phyloP scores from a whole-genome alignment of 2,888 invertebrate species.

The Galerucella nymphaeae region DNA sequence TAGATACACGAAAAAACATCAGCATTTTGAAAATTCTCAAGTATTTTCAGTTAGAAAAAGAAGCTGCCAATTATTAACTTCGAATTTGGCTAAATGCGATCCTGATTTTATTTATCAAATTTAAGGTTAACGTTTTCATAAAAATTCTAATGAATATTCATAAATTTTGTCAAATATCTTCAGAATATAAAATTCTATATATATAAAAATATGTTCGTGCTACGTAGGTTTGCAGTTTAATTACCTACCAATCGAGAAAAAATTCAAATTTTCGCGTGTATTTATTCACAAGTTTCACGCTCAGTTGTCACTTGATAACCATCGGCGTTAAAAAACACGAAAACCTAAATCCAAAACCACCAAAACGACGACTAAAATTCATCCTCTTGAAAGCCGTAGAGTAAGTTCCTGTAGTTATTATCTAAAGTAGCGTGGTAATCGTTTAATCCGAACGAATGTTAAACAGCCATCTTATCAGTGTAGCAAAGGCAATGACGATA shows the following conservation, averaged over 20 bases:
- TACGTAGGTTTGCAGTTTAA: slow-evolving; percentile 15
- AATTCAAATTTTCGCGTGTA: slow-evolving; percentile 25
- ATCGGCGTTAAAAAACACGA: slow-evolving; percentile 41
- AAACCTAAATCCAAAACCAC: slow-evolving; percentile 40
- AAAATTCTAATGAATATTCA: too few species aligned
- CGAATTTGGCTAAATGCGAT: too few species aligned
- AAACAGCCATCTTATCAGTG: slow-evolving; percentile 61
- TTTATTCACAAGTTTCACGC: slow-evolving; percentile 26
- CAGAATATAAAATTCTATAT: too few species aligned
- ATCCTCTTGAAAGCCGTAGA: slow-evolving; percentile 43
- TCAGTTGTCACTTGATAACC: slow-evolving; percentile 34
- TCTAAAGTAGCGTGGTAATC: slow-evolving; percentile 61
- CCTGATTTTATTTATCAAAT: too few species aligned
- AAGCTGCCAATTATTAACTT: too few species aligned
- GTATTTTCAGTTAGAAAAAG: too few species aligned
- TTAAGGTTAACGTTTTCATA: too few species aligned
- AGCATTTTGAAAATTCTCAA: too few species aligned
- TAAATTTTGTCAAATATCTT: too few species aligned
- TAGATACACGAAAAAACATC: too few species aligned
- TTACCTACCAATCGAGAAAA: slow-evolving; percentile 22
- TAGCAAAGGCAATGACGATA: slow-evolving; percentile 57
- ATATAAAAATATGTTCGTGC: background rate
- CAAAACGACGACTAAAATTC: slow-evolving; percentile 41
- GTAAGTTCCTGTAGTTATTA: slow-evolving; percentile 51
- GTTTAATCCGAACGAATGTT: slow-evolving; percentile 59